Percentiles rank a stretch among this genome's conserved stretches.
phyloP scores from a whole-genome alignment of 2,888 invertebrate genomes.

The Parelbella ahira region DNA sequence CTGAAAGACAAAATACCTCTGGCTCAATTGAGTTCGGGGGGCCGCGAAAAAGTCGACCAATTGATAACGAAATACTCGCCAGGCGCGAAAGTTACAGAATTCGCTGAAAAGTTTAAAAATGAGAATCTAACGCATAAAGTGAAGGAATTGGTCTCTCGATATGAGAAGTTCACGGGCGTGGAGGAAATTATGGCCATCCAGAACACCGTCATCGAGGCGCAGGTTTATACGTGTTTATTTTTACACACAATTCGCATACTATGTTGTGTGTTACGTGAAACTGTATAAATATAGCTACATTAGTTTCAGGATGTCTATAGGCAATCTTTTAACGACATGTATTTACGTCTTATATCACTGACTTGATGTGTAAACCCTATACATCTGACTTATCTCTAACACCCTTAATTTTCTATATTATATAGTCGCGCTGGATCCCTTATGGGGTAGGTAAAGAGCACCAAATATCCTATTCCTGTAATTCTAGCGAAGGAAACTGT shows the following conservation, averaged over 20 bases:
- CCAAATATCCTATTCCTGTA: too few species aligned
- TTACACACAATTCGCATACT: neutral
- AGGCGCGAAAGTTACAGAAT: conserved; percentile 51
- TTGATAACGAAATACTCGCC: conserved; percentile 61
- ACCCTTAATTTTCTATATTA: too few species aligned
- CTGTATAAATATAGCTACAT: too few species aligned
- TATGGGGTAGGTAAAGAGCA: too few species aligned
- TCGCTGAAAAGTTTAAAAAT: conserved; percentile 64
- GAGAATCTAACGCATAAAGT: conserved; percentile 55
- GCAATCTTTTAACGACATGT: too few species aligned
- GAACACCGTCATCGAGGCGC: conserved; percentile 85
- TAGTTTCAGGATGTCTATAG: too few species aligned
- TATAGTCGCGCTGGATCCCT: too few species aligned
- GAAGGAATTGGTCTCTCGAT: conserved; percentile 77
- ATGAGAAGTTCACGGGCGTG: conserved; percentile 88
- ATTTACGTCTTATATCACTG: too few species aligned
- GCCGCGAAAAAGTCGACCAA: conserved; percentile 63
- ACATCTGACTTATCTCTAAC: too few species aligned
- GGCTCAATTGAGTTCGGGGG: conserved; percentile 42
- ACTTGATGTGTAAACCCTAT: too few species aligned
- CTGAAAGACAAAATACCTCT: conserved; percentile 60
- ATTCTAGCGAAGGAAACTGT: too few species aligned
- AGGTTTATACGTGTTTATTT: conserved; percentile 50
- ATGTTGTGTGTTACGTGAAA: neutral
- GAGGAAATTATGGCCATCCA: conserved; percentile 89